phyloP scores from a whole-genome alignment of 2,113 vertebrate species.

The Actenoides lindsayi region DNA sequence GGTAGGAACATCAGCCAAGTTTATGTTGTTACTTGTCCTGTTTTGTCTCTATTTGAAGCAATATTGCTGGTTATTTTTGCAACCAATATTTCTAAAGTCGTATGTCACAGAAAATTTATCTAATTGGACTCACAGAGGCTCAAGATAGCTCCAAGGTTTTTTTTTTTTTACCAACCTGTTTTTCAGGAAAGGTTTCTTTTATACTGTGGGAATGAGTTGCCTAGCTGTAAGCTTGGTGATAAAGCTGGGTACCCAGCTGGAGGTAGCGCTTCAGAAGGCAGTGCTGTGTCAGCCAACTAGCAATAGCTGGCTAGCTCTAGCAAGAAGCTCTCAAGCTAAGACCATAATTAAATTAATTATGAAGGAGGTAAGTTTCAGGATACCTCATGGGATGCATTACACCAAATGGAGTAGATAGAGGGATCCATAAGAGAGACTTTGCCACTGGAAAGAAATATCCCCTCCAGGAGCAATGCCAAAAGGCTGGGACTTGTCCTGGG shows the following conservation, averaged over 20 bases:
- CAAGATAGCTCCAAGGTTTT: background rate
- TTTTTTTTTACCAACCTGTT: background rate
- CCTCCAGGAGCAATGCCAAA: background rate
- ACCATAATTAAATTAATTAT: background rate
- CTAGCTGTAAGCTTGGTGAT: background rate
- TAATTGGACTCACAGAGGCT: background rate
- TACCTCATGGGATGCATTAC: background rate
- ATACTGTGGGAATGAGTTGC: background rate
- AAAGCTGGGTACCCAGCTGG: background rate
- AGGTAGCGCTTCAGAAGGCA: background rate
- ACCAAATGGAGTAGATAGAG: background rate
- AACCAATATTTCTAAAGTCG: background rate
- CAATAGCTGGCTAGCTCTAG: background rate
- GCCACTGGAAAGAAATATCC: background rate
- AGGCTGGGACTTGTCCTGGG: background rate
- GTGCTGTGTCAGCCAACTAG: background rate
- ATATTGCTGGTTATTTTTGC: background rate
- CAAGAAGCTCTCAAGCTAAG: conserved; percentile 9
- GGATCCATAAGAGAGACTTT: background rate
- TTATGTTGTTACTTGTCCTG: background rate
- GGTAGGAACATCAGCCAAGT: background rate
- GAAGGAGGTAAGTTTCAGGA: background rate
- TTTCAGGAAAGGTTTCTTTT: background rate
- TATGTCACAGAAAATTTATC: background rate
- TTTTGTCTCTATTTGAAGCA: background rate